Conservation (phyloP, 2,797 vertebrate species). For the Nasua narica region DNA sequence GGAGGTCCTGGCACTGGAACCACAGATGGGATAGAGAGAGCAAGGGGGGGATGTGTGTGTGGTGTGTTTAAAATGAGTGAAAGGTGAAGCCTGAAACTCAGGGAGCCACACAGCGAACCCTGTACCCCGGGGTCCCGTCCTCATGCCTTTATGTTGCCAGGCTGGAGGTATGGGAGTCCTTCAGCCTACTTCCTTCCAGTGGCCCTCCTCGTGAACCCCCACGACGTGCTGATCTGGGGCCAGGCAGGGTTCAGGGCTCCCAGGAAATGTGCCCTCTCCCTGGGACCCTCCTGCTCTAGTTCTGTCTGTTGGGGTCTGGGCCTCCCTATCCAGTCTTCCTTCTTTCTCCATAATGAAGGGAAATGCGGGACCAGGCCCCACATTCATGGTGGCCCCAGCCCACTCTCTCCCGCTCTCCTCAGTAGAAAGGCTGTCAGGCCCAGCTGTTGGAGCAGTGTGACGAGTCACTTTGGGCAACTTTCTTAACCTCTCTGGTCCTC, state of each 20-base stretch:
- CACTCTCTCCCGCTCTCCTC: fast-evolving
- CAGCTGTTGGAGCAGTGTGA: background rate
- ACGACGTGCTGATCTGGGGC: background rate
- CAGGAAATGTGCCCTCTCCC: background rate
- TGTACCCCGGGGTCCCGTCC: fast-evolving
- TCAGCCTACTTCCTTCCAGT: background rate
- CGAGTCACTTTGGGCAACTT: background rate
- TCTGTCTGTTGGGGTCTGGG: background rate
- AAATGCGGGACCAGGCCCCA: too few relatives aligned
- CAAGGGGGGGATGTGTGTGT: background rate
- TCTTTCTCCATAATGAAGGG: background rate
- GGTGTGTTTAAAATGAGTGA: background rate
- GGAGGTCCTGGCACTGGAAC: background rate
- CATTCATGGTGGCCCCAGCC: background rate
- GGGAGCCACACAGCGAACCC: too few relatives aligned
- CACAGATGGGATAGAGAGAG: background rate
- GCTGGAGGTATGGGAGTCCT: background rate
- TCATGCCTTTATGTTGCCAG: background rate
- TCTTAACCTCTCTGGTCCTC: background rate
- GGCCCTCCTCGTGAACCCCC: background rate
- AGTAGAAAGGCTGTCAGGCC: background rate
- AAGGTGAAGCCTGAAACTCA: background rate
- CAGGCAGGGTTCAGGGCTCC: background rate
- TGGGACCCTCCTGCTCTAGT: background rate
- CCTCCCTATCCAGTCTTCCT: background rate